Conservation (phyloP, 1,140 invertebrate species). For the Aphis craccivora region DNA sequence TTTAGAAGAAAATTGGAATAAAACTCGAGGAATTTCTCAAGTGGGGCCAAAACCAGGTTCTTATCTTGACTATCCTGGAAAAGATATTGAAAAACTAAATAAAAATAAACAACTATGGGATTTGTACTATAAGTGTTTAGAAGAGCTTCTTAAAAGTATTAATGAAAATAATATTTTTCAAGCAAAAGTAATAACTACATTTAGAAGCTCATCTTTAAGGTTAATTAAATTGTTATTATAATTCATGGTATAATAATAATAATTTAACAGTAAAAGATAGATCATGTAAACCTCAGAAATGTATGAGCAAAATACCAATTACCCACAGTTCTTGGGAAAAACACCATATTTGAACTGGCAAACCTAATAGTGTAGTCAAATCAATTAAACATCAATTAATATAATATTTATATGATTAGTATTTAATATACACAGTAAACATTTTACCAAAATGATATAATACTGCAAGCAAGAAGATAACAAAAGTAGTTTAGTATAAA, state of each 20-base stretch:
- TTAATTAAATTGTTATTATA: not conserved
- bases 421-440: too few species aligned
- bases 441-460: too few species aligned
- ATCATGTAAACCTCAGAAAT: too few species aligned
- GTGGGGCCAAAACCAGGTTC: conserved; percentile 53
- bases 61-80: conserved; percentile 65
- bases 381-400: too few species aligned
- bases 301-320: too few species aligned
- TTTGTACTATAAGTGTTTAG: conserved; percentile 67
- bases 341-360: too few species aligned
- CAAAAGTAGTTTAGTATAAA: too few species aligned
- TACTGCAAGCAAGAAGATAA: too few species aligned
- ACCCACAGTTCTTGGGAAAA: too few species aligned
- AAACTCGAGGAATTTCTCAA: conserved; percentile 60
- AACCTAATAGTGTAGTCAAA: too few species aligned
- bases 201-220: conserved; percentile 38
- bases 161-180: conserved; percentile 43
- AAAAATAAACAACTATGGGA: conserved; percentile 66
- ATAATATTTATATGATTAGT: too few species aligned
- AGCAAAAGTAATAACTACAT: conserved; percentile 39
- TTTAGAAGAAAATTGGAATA: conserved; percentile 63
- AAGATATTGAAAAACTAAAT: conserved; percentile 63
- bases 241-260: not conserved
- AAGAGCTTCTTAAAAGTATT: conserved; percentile 58
- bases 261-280: not conserved